A percentile compares a stretch with the other conserved stretches of the same genome.
Evolutionary conservation across 2,888 invertebrate species (phyloP).

Genomic region (Caenorhabditis afra): DNA sequence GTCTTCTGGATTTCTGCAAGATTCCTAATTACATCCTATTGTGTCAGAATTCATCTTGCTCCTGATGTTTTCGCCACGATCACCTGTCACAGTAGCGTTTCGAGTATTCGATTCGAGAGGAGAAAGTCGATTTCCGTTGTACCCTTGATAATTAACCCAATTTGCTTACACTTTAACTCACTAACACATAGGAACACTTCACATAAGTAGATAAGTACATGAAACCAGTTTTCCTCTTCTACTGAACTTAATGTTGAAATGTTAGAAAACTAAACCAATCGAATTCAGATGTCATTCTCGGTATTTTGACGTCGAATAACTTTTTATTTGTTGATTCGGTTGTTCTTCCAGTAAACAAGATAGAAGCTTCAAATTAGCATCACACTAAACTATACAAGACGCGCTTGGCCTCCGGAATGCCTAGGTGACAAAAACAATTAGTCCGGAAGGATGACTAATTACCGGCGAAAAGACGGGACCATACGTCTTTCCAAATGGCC

Average conservation of each 20-base stretch:
- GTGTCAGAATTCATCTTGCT: not conserved
- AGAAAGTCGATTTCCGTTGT: not conserved
- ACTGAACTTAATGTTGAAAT: not conserved
- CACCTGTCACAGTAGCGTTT: not conserved
- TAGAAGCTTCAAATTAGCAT: constrained; percentile 32
- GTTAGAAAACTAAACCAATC: too few relatives aligned
- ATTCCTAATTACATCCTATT: not conserved
- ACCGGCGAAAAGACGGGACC: not conserved
- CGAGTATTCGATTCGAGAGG: not conserved
- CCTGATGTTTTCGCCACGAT: too few relatives aligned
- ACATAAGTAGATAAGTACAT: too few relatives aligned
- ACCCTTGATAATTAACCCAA: constrained; percentile 22
- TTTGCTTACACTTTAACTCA: constrained; percentile 21
- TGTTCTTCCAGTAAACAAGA: constrained; percentile 15
- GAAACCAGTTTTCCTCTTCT: too few relatives aligned
- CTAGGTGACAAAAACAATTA: constrained; percentile 52
- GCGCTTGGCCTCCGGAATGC: not conserved
- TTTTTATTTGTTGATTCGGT: not conserved
- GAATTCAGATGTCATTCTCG: not conserved
- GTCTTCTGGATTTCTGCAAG: not conserved
- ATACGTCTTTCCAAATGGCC: not conserved
- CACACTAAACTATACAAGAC: constrained; percentile 41
- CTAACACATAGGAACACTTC: not conserved
- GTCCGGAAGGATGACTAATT: constrained; percentile 17
- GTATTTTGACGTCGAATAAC: too few relatives aligned